These are phyloP conservation scores for Pelobates fuscus DNA, from an alignment of 2,113 vertebrate species.

Conservation along the genomic window DNA sequence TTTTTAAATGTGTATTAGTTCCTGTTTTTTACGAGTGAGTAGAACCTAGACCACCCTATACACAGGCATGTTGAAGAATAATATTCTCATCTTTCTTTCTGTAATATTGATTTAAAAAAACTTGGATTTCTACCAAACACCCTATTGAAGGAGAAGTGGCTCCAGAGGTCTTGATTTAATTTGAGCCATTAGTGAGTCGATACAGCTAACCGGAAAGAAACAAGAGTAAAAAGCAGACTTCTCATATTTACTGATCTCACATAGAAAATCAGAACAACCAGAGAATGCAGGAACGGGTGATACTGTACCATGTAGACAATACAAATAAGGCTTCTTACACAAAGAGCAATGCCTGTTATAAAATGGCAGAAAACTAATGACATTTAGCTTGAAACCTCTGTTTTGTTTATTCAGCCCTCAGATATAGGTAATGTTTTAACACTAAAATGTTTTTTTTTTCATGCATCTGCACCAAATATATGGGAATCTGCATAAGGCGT, in stretches of 20 bases:
- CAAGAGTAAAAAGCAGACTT: slow-evolving; percentile 36
- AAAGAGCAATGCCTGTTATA: not conserved
- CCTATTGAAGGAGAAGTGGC: slow-evolving; percentile 45
- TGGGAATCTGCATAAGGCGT: no score
- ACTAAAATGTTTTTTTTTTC: no score
- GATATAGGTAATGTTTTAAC: no score
- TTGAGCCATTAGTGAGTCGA: slow-evolving; percentile 48
- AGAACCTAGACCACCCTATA: not conserved
- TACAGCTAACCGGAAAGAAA: slow-evolving; percentile 49
- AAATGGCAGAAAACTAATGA: no score
- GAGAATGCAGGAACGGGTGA: not conserved
- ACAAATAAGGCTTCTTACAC: not conserved
- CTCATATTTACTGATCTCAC: slow-evolving; percentile 41
- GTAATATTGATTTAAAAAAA: slow-evolving; percentile 41
- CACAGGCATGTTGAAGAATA: slow-evolving; percentile 22
- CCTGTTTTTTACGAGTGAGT: not conserved
- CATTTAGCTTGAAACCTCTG: no score
- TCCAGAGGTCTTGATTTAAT: slow-evolving; percentile 51
- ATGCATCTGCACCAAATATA: no score
- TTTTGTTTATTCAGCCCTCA: no score
- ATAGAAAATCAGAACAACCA: slow-evolving; percentile 8
- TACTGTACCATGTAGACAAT: slow-evolving; percentile 12
- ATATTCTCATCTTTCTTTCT: slow-evolving; percentile 23
- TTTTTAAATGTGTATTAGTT: not conserved
- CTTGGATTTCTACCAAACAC: slow-evolving; percentile 40